Base-by-base conservation (phyloP, 2,113 vertebrate species). In the Neofelis nebulosa region DNA sequence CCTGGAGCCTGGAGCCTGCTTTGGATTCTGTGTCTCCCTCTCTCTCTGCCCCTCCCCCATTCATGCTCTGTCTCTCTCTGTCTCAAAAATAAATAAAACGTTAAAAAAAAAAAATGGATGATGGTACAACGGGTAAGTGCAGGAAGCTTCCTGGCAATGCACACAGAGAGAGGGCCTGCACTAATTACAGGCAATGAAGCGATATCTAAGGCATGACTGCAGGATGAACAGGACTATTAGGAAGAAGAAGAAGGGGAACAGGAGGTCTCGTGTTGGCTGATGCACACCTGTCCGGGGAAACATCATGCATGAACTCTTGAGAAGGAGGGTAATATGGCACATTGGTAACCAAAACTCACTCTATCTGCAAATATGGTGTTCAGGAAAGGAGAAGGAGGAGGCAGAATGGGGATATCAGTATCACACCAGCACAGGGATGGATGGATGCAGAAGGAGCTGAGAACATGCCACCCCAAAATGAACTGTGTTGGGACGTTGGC, bases 81-180 rank as follows among this genome's bases (percentile, higher is more conserved):
- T 38, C 38, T 38, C 38, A 38, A 38, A 38, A 38, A 38, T 38
- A 38, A 38, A 38, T 38, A 38, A 38, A 38, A 38, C 38, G 38
- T 38, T 38, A 38, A 38, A 38, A 38, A 38, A 38, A 38, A 38
- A 4, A 66, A 14, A 31, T 12, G 45, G 41, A 25, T 0, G 11
- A 5, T 3, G 15, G 31, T 0, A 4, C 23, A 23, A 3, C 0
- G 1, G 33, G 10, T 19, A 4, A 1, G 1, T 1, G 9, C 61
- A n/a, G 15, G 14, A 4, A 36, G 23, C 21, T 29, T 33, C 21
- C 57, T 21, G 21, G 1, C 29, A 0, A 19, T 0, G 14, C 36
- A 31, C 5, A 4, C 0, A 3, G 36, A 55, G 11, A 9, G 3
- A 18, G 18, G 2, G 0, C 33, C 10, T 12, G 4, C 68, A 38